A percentile compares a stretch with the other conserved stretches of the same genome.
Evolutionary conservation across 1,140 invertebrate genomes (phyloP).

Genomic region (Drosophila tani): DNA sequence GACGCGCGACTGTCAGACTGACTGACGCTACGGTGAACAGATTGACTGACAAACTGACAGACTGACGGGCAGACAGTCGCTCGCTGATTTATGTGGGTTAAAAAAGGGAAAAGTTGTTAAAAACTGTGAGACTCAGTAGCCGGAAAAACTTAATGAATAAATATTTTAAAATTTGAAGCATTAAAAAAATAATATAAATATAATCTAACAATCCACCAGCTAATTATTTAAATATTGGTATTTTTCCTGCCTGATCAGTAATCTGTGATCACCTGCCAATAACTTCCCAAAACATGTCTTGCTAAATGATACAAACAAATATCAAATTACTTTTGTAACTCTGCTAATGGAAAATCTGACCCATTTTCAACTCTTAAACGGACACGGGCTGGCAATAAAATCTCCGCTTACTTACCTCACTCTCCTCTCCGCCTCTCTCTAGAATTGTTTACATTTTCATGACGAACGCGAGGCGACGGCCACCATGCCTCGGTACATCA

Average conservation of each 20-base stretch:
- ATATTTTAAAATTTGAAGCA: too few relatives aligned
- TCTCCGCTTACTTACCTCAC: slow-evolving; percentile 7
- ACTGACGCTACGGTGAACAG: slow-evolving; percentile 1
- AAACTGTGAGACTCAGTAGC: not conserved
- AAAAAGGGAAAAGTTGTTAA: not conserved
- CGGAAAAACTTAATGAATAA: too few relatives aligned
- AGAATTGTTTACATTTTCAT: slow-evolving; percentile 13
- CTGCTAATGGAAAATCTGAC: slow-evolving; percentile 13
- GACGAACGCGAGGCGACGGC: slow-evolving; percentile 6
- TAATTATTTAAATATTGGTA: not conserved
- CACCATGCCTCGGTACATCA: slow-evolving; percentile 12
- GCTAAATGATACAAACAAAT: not conserved
- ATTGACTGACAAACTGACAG: slow-evolving; percentile 11
- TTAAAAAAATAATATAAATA: too few relatives aligned
- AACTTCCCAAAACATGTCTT: not conserved
- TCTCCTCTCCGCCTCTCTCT: too few relatives aligned
- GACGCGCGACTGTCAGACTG: slow-evolving; percentile 49
- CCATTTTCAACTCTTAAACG: slow-evolving; percentile 15
- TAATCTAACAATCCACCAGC: not conserved
- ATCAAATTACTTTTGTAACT: not conserved
- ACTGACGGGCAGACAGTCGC: slow-evolving; percentile 3
- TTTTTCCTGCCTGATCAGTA: too few relatives aligned
- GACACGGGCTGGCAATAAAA: slow-evolving; percentile 12
- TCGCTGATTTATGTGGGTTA: not conserved
- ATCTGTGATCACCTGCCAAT: too few relatives aligned